These are phyloP conservation scores for Drosophila ustulata DNA, from an alignment of 2,888 invertebrate species.

Conservation along the genomic window DNA sequence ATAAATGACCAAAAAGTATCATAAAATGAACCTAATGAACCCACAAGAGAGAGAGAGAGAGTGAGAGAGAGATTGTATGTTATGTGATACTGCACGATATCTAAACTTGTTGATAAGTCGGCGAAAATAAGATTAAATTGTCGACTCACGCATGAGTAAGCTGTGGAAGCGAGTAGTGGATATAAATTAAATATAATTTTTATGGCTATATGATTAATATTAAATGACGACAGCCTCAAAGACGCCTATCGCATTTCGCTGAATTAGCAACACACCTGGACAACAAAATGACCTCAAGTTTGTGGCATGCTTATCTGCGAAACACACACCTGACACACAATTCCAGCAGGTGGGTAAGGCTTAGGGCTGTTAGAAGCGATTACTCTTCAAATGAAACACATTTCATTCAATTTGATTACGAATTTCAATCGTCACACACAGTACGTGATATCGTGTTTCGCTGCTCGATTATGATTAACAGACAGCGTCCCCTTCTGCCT, in stretches of 20 bases:
- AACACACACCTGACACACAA: conserved; percentile 29
- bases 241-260: background rate
- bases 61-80: background rate
- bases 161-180: conserved; percentile 1
- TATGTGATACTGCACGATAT: background rate
- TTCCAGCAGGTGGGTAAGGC: conserved; percentile 32
- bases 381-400: conserved; percentile 11
- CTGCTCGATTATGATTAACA: conserved; percentile 30
- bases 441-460: conserved; percentile 35
- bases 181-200: conserved; percentile 18
- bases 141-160: conserved; percentile 23
- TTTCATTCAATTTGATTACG: conserved; percentile 15
- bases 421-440: conserved; percentile 24
- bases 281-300: background rate
- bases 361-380: background rate
- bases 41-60: background rate
- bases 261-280: conserved; percentile 9
- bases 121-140: conserved; percentile 21
- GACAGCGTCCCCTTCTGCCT: background rate
- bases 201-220: conserved; percentile 9
- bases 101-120: conserved; percentile 20
- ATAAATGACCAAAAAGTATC: conserved; percentile 26
- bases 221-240: background rate
- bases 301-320: conserved; percentile 21
- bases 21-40: conserved; percentile 28